phyloP scores from a whole-genome alignment of 2,113 vertebrate species.

The Etia nguti region DNA sequence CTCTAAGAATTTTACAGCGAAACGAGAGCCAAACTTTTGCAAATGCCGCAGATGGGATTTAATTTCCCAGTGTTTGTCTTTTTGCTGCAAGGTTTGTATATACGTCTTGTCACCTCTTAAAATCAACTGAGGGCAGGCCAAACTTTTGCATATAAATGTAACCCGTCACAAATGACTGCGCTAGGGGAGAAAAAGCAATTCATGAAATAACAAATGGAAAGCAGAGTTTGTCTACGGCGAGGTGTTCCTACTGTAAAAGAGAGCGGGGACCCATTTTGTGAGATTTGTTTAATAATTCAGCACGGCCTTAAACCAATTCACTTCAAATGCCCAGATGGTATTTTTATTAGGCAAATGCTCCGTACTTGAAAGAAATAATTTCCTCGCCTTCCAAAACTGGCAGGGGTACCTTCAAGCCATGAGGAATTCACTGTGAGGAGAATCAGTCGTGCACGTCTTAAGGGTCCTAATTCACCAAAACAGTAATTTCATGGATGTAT shows the following conservation, averaged over 20 bases:
- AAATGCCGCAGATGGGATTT: background rate
- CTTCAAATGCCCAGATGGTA: conserved; percentile 66
- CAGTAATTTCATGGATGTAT: conserved; percentile 45
- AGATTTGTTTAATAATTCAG: conserved; percentile 68
- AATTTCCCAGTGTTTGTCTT: background rate
- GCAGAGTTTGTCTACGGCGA: background rate
- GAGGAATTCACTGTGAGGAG: conserved; percentile 18
- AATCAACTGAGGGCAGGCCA: background rate
- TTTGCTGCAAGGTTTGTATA: background rate
- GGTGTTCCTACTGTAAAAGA: conserved; percentile 22
- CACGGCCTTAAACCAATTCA: conserved; percentile 60
- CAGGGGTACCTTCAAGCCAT: conserved; percentile 28
- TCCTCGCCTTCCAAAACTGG: conserved; percentile 27
- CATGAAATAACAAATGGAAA: background rate
- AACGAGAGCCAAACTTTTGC: background rate
- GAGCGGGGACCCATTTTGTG: conserved; percentile 45
- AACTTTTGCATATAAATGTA: background rate
- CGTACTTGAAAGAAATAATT: conserved; percentile 61
- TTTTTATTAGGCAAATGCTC: conserved; percentile 65
- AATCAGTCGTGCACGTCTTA: conserved; percentile 9
- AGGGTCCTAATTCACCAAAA: conserved; percentile 26
- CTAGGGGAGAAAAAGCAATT: background rate
- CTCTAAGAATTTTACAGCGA: background rate
- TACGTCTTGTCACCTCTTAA: background rate
- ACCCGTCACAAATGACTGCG: background rate